Percentiles rank a stretch among this genome's conserved stretches.
phyloP scores from a whole-genome alignment of 2,888 invertebrate species.

The Crocallis elinguaria region DNA sequence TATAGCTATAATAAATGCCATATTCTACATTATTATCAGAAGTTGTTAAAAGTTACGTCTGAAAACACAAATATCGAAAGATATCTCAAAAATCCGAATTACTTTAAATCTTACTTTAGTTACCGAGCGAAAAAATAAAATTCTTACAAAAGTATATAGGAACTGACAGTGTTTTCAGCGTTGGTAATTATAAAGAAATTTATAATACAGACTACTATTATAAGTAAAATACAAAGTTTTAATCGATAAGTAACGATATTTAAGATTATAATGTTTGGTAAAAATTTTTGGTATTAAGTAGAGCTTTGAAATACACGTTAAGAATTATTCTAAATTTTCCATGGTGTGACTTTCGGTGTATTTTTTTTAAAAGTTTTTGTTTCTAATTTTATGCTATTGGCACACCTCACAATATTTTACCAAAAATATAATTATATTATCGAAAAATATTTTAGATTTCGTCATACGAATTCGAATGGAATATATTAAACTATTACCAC shows the following conservation, averaged over 20 bases:
- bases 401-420: constrained; percentile 4
- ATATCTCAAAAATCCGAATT: not conserved
- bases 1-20: constrained; percentile 8
- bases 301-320: too few relatives aligned
- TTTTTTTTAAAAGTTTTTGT: not conserved
- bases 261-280: constrained; percentile 5
- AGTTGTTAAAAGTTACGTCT: too few relatives aligned
- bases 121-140: not conserved
- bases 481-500: too few relatives aligned
- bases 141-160: constrained; percentile 2
- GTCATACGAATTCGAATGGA: constrained; percentile 30
- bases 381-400: not conserved
- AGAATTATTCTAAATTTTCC: not conserved
- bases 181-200: too few relatives aligned
- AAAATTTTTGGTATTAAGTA: constrained; percentile 11
- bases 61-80: not conserved
- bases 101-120: not conserved
- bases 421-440: constrained; percentile 22
- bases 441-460: constrained; percentile 45
- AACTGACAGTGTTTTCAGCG: constrained; percentile 3
- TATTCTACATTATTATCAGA: too few relatives aligned
- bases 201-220: too few relatives aligned
- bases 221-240: too few relatives aligned
- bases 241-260: too few relatives aligned
- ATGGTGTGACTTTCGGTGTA: not conserved